phyloP scores from a whole-genome alignment of 1,140 invertebrate genomes.

The Copidosoma floridanum region DNA sequence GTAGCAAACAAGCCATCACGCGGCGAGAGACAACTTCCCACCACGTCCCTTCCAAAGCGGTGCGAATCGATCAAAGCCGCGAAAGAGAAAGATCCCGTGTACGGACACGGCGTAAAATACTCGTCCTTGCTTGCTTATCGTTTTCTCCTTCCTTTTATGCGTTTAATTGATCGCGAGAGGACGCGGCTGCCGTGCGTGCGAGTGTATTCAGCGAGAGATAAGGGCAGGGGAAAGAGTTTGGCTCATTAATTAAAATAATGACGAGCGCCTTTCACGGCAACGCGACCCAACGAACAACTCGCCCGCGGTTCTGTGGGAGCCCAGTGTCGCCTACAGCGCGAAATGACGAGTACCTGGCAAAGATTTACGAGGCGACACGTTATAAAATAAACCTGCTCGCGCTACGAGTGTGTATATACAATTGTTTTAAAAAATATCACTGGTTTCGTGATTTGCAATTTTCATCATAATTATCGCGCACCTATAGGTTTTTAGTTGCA shows the following conservation, averaged over 20 bases:
- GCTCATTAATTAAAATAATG: constrained; percentile 27
- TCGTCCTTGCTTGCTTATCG: constrained; percentile 4
- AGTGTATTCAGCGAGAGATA: no score
- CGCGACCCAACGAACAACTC: neutral
- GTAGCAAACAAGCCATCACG: no score
- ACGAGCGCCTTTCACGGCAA: constrained; percentile 3
- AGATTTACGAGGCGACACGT: constrained; percentile 19
- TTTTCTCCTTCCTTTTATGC: neutral
- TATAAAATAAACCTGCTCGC: no score
- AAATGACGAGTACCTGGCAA: constrained; percentile 19
- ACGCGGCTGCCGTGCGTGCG: neutral
- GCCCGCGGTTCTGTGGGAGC: constrained; percentile 2
- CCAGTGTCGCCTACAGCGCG: neutral
- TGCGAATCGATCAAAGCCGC: neutral
- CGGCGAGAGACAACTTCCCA: no score
- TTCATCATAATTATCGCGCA: no score
- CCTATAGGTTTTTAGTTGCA: no score
- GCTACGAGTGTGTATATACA: neutral
- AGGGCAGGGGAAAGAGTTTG: no score
- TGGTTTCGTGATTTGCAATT: no score
- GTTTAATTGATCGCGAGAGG: constrained; percentile 12
- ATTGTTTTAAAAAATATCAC: no score
- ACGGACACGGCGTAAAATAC: constrained; percentile 12
- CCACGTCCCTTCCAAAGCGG: neutral
- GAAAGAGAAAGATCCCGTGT: no score